Evolutionary conservation across 2,113 vertebrate species (phyloP).

Genomic region (Chionis minor): DNA sequence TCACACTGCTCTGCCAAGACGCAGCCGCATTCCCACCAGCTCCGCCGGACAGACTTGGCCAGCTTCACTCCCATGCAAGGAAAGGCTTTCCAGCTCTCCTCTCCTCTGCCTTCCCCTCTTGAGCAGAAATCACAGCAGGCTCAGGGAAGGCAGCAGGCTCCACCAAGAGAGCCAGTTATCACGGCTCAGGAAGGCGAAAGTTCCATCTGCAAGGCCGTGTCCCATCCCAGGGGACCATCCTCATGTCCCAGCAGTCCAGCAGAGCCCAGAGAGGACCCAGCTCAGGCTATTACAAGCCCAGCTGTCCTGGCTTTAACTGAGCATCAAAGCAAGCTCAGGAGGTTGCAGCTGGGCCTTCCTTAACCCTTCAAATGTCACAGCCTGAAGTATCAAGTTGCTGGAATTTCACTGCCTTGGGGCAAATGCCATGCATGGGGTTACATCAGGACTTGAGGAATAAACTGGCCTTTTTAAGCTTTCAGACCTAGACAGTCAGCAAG

Average conservation of each 20-base stretch:
- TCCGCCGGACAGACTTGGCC: accelerated
- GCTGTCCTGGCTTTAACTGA: neutral
- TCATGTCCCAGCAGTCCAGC: neutral
- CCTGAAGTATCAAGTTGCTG: neutral
- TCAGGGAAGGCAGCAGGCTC: neutral
- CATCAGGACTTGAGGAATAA: constrained; percentile 48
- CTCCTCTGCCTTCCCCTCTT: neutral
- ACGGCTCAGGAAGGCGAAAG: accelerated
- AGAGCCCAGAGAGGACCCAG: neutral
- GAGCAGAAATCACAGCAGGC: neutral
- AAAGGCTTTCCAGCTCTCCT: neutral
- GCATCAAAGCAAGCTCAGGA: neutral
- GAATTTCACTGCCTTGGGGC: constrained; percentile 38
- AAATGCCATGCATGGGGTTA: constrained; percentile 33
- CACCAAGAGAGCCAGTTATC: neutral
- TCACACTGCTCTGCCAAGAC: neutral
- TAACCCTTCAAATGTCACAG: constrained; percentile 23
- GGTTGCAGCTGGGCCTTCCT: neutral
- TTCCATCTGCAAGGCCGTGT: neutral
- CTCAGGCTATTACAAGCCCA: neutral
- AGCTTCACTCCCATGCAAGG: neutral
- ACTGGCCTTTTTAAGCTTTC: neutral
- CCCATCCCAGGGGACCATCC: neutral
- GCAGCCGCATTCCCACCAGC: neutral
- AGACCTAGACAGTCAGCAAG: neutral